Base-by-base conservation (phyloP, 2,888 invertebrate genomes). In the Sphaerophoria rueppellii region DNA sequence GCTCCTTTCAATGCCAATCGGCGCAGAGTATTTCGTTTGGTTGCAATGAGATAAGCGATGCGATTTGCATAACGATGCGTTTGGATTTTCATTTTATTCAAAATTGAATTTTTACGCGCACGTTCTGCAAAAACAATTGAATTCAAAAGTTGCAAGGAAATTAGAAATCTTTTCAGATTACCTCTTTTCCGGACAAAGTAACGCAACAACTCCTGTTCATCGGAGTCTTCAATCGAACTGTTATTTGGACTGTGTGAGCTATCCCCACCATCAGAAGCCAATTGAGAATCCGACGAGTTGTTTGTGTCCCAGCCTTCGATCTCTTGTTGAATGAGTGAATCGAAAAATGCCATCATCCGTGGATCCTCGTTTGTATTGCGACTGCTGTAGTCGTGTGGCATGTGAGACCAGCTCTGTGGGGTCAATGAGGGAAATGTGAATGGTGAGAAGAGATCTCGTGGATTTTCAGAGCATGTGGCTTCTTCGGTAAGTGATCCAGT, bases 321-420 rank as follows among this genome's bases (percentile, higher is more conserved):
- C 91, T 98, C 98, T 54, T 97, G 94, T 90, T 98, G 98, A 37
- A 98, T 96, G 32, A 98, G 92, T 11, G 97, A 96, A 92, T 98
- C 98, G 89, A 98, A 98, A 93, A 98, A 98, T 40, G 98, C 98
- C 96, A 98, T 96, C 98, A 98, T 98, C 70, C 97, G 94, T 0
- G 97, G 96, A 92, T 98, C 98, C 91, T 98, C 98, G 70, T 95
- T 94, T 0, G 95, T 97, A 7, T 97, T 97, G 89, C 97, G 96
- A 87, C 96, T 95, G 88, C 96, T 96, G 90, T 97, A 97, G 92
- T 98, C 98, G 91, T 98, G 97, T 0, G 96, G 95, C 92, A 96
- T 95, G 88, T 95, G 94, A 90, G 95, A 95, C 87, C 96, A 97
- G 88, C 95, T 95, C 87, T 95, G 94, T 86, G 97, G 94, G 7